A percentile compares a stretch with the other conserved stretches of the same genome.
Conservation (phyloP, 2,888 invertebrate species). For the Leptodirus hochenwartii region DNA sequence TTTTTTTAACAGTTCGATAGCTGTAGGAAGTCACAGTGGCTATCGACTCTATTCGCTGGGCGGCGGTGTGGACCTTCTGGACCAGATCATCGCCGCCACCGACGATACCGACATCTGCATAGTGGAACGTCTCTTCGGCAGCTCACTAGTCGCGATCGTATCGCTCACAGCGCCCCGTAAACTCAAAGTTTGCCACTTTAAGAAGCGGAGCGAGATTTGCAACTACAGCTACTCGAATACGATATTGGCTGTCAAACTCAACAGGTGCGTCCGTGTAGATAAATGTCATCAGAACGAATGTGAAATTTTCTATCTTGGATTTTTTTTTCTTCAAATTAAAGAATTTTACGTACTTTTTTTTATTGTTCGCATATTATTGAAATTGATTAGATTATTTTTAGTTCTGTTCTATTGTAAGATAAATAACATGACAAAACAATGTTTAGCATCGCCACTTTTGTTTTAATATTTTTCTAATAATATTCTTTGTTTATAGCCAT, state of each 20-base stretch:
- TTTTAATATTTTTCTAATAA: too few species aligned
- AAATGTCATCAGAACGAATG: background rate
- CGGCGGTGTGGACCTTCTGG: constrained; percentile 65
- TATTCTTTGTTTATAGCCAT: too few species aligned
- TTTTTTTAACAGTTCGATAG: constrained; percentile 81
- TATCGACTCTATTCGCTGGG: constrained; percentile 78
- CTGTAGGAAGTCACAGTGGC: constrained; percentile 81
- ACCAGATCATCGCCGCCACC: constrained; percentile 69
- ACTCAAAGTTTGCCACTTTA: constrained; percentile 92
- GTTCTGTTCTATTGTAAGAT: too few species aligned
- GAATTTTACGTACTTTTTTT: too few species aligned
- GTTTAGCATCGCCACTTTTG: too few species aligned
- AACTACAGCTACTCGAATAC: constrained; percentile 90
- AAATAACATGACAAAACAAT: too few species aligned
- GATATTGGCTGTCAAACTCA: constrained; percentile 87
- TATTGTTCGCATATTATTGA: too few species aligned
- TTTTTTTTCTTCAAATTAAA: too few species aligned
- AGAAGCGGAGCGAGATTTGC: constrained; percentile 94
- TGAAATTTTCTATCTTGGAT: too few species aligned
- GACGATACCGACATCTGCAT: constrained; percentile 81
- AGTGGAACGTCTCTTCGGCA: constrained; percentile 91
- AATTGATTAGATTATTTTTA: too few species aligned
- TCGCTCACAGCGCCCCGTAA: constrained; percentile 77
- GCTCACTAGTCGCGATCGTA: constrained; percentile 90
- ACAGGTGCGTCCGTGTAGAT: constrained; percentile 49